Conservation (phyloP, 2,797 vertebrate species). For the Sitta carolinensis region DNA sequence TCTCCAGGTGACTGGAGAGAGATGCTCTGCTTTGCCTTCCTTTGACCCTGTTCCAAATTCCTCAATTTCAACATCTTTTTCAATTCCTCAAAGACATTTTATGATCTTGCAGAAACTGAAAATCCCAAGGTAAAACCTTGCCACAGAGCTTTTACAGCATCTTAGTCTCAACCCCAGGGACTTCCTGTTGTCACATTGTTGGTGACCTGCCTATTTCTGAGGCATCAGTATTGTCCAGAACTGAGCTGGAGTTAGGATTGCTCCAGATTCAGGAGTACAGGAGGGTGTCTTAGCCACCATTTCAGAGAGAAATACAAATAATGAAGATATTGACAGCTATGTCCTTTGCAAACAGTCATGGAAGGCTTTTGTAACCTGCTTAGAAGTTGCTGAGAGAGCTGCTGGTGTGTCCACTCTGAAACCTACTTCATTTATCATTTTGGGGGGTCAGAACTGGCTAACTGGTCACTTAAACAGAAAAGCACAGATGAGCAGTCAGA, state of each 20-base stretch:
- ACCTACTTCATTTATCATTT: neutral
- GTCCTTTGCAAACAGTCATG: neutral
- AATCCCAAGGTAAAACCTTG: neutral
- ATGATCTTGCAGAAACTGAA: neutral
- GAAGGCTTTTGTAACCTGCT: neutral
- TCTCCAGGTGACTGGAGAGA: neutral
- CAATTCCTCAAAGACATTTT: constrained; percentile 22
- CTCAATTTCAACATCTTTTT: constrained; percentile 6
- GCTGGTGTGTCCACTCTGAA: neutral
- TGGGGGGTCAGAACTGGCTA: neutral
- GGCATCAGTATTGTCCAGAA: neutral
- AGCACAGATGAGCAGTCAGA: neutral
- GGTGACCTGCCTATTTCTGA: neutral
- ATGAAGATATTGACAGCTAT: neutral
- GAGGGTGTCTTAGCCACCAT: neutral
- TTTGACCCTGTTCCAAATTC: neutral
- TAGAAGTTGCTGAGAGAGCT: neutral
- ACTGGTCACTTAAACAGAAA: neutral
- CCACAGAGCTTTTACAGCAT: neutral
- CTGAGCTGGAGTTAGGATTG: neutral
- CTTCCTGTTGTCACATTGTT: neutral
- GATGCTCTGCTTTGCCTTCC: neutral
- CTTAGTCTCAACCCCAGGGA: neutral
- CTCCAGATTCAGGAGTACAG: neutral
- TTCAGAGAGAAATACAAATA: neutral